A percentile compares a stretch with the other conserved stretches of the same genome.
Evolutionary conservation across 1,140 invertebrate species (phyloP).

Genomic region (Aphaenogaster rudis): DNA sequence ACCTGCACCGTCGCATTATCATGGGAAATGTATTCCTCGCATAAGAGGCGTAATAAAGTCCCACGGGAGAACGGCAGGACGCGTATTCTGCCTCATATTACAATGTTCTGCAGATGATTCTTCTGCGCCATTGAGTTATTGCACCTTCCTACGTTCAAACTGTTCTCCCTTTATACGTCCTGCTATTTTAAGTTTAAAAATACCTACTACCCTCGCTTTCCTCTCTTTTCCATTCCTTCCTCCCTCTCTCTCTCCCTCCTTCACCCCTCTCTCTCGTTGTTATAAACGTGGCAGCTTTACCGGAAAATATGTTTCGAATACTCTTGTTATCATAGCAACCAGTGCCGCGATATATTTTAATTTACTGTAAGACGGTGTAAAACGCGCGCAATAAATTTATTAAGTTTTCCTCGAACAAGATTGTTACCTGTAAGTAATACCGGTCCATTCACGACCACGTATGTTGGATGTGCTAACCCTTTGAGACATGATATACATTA

Average conservation of each 20-base stretch:
- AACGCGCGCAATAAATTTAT: constrained; percentile 41
- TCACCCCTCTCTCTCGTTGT: not conserved
- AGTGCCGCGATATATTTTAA: constrained; percentile 33
- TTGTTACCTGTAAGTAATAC: constrained; percentile 5
- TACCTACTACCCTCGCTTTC: not conserved
- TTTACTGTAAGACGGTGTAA: constrained; percentile 24
- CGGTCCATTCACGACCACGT: not conserved
- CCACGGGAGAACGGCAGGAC: constrained; percentile 54
- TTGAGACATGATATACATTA: not conserved
- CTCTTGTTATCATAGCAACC: constrained; percentile 11
- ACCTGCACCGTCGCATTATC: constrained; percentile 59
- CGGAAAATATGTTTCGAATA: constrained; percentile 31
- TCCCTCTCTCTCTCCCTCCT: not conserved
- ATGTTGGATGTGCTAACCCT: not conserved
- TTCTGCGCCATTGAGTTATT: constrained; percentile 74
- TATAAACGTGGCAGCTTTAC: constrained; percentile 8
- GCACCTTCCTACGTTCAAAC: constrained; percentile 37
- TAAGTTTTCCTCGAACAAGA: constrained; percentile 2
- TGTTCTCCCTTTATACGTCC: constrained; percentile 18
- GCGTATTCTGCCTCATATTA: constrained; percentile 51
- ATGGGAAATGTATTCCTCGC: constrained; percentile 72
- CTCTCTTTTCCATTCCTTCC: not conserved
- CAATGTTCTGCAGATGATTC: constrained; percentile 66
- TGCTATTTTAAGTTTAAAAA: constrained; percentile 46
- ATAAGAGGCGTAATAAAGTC: constrained; percentile 72